phyloP scores from a whole-genome alignment of 2,888 invertebrate species.

The Habrosyne pyritoides region DNA sequence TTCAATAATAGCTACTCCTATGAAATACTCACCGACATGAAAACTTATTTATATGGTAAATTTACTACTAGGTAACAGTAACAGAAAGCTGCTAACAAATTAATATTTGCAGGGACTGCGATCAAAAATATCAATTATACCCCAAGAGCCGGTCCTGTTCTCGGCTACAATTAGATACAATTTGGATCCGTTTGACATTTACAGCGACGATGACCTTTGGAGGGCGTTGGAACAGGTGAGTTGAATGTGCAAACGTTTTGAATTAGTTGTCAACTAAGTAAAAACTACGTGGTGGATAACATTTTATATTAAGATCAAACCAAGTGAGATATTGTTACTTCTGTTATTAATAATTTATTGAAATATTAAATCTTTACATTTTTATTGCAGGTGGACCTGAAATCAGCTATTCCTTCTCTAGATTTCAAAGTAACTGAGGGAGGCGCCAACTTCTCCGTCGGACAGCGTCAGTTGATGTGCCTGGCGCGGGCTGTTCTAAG shows the following conservation, averaged over 20 bases:
- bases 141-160: constrained; percentile 94
- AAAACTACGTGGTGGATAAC: no score
- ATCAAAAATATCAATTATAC: constrained; percentile 86
- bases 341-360: neutral
- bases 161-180: constrained; percentile 87
- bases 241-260: constrained; percentile 16
- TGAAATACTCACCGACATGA: no score
- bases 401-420: constrained; percentile 85
- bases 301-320: no score
- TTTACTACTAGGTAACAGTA: no score
- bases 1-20: no score
- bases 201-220: constrained; percentile 88
- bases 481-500: constrained; percentile 93
- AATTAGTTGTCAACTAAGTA: neutral
- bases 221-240: constrained; percentile 87
- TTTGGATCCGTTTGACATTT: constrained; percentile 89
- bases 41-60: no score
- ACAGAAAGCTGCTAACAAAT: constrained; percentile 4
- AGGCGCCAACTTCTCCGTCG: constrained; percentile 93
- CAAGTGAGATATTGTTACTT: no score
- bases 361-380: constrained; percentile 17
- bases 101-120: constrained; percentile 81
- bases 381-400: constrained; percentile 86
- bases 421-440: constrained; percentile 89
- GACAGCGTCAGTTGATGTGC: constrained; percentile 95